phyloP scores from a whole-genome alignment of 2,797 vertebrate species.

The Halcyon chelicuti region DNA sequence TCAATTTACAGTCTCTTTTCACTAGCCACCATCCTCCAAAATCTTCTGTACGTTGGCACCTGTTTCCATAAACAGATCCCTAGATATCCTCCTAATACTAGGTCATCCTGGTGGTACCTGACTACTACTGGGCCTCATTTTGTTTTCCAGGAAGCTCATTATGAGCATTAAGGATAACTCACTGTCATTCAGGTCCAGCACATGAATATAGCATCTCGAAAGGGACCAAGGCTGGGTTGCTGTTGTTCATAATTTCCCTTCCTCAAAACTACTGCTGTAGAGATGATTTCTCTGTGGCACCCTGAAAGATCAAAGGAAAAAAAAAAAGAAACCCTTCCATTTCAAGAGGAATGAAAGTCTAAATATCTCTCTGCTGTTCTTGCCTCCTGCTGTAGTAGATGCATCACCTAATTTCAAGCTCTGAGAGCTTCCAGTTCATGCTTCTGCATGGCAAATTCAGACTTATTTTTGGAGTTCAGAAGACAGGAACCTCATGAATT shows the following conservation, averaged over 20 bases:
- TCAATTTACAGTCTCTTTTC: not conserved
- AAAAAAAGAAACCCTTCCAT: rapidly evolving
- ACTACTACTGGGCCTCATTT: not conserved
- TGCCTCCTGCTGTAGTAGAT: not conserved
- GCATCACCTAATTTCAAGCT: not conserved
- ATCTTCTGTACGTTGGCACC: not conserved
- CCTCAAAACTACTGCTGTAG: not conserved
- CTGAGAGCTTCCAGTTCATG: not conserved
- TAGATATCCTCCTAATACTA: not conserved
- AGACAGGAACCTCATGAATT: not conserved
- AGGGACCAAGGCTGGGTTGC: not conserved
- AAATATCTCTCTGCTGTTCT: not conserved
- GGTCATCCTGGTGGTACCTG: not conserved
- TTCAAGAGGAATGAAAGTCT: not conserved
- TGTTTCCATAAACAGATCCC: not conserved
- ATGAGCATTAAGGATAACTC: not conserved
- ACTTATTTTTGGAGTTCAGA: not conserved
- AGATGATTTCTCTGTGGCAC: not conserved
- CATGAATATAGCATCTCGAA: not conserved
- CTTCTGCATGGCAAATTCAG: not conserved
- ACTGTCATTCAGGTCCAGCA: rapidly evolving
- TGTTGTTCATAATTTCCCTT: not conserved
- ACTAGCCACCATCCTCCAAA: not conserved
- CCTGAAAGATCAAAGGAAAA: not conserved
- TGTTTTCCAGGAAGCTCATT: not conserved